Percentiles rank a stretch among this genome's conserved stretches.
phyloP scores from a whole-genome alignment of 2,797 vertebrate species.

The Chrosomus eos region DNA sequence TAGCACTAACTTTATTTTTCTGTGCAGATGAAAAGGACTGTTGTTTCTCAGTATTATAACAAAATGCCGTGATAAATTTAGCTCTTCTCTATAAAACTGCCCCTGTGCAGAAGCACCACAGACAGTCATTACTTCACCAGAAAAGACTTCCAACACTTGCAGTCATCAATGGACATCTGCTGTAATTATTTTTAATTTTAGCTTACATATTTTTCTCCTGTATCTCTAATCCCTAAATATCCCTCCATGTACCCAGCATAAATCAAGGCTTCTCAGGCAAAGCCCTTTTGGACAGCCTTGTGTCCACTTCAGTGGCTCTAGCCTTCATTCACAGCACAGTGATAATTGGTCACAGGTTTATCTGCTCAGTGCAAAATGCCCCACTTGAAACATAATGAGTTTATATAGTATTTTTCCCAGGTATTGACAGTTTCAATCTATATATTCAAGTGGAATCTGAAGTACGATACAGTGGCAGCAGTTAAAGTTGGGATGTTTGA shows the following conservation, averaged over 20 bases:
- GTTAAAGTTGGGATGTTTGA: not conserved
- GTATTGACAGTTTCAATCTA: not conserved
- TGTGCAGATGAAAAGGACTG: constrained; percentile 2
- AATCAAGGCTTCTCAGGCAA: constrained; percentile 1
- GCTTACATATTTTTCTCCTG: not conserved
- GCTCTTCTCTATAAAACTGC: constrained; percentile 8
- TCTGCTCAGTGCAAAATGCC: constrained; percentile 70
- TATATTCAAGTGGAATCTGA: not conserved
- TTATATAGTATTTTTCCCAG: constrained; percentile 1
- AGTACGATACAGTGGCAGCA: not conserved
- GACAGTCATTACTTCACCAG: constrained; percentile 6
- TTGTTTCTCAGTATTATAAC: constrained; percentile 17
- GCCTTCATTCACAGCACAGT: constrained; percentile 64
- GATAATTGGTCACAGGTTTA: constrained; percentile 66
- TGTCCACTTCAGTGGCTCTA: not conserved
- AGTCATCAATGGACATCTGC: constrained; percentile 12
- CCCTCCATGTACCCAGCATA: not conserved
- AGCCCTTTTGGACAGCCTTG: not conserved
- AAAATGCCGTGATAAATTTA: constrained; percentile 6
- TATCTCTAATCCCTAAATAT: not conserved
- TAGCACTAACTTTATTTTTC: not conserved
- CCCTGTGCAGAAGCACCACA: not conserved
- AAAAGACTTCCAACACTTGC: not conserved
- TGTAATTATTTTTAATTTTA: constrained; percentile 33
- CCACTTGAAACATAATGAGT: constrained; percentile 63